Conservation (phyloP, 2,113 vertebrate genomes). For the Ardeotis arabs region DNA sequence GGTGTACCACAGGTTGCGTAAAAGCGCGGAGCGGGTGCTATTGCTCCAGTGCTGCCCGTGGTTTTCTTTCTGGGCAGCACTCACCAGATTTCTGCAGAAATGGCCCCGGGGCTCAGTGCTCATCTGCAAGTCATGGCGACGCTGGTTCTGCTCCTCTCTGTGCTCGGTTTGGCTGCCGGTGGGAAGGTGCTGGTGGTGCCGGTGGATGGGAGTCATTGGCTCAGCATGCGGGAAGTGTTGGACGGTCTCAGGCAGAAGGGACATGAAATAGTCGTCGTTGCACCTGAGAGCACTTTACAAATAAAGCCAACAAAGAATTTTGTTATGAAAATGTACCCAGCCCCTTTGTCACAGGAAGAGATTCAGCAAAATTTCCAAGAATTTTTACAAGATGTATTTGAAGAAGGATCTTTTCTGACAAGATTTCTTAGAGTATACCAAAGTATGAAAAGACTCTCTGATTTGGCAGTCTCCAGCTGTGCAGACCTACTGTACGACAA, state of each 20-base stretch:
- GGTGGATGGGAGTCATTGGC: conserved; percentile 88
- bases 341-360: conserved; percentile 60
- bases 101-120: neutral
- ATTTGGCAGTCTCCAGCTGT: conserved; percentile 42
- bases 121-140: fast-evolving
- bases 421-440: conserved; percentile 2
- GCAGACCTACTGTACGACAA: conserved; percentile 74
- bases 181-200: conserved; percentile 86
- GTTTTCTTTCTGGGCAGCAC: no score
- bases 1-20: no score
- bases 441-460: neutral
- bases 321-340: conserved; percentile 53
- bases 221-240: conserved; percentile 72
- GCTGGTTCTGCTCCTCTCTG: neutral
- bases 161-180: neutral
- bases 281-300: conserved; percentile 65
- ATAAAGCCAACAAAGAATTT: conserved; percentile 72
- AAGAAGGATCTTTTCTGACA: conserved; percentile 46
- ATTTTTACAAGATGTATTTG: neutral
- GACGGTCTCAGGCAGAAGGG: conserved; percentile 74
- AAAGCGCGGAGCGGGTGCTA: no score
- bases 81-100: no score
- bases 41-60: no score
- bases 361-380: neutral
- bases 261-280: conserved; percentile 78